Conservation (phyloP, 1,140 invertebrate genomes). For the Calephelis virginiensis region DNA sequence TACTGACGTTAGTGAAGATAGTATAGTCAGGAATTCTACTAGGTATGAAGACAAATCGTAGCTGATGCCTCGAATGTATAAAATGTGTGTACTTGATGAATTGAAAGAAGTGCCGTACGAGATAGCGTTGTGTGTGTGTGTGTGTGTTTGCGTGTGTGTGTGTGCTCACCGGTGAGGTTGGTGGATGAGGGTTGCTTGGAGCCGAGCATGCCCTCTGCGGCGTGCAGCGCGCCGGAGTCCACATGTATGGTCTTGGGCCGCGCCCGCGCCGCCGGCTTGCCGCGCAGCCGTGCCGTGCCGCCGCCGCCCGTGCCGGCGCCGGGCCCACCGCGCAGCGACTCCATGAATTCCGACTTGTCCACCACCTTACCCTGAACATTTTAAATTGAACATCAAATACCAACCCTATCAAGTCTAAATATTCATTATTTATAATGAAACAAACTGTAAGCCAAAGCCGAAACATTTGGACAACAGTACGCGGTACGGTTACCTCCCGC, state of each 20-base stretch:
- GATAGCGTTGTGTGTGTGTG: too few species aligned
- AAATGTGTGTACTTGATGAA: too few species aligned
- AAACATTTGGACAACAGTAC: too few species aligned
- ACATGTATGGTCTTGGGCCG: conserved; percentile 93
- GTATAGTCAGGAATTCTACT: too few species aligned
- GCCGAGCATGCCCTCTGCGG: conserved; percentile 86
- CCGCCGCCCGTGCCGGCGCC: conserved; percentile 36
- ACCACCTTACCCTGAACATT: conserved; percentile 83
- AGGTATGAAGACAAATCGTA: too few species aligned
- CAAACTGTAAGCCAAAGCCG: too few species aligned
- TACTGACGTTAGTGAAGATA: too few species aligned
- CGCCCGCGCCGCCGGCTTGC: conserved; percentile 74
- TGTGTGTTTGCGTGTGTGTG: too few species aligned
- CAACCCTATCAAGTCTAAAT: too few species aligned
- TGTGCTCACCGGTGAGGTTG: conserved; percentile 85
- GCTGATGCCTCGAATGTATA: too few species aligned
- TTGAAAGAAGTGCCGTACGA: too few species aligned
- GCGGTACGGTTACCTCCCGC: conserved; percentile 82
- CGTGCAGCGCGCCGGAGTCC: conserved; percentile 86
- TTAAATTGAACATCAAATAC: not conserved
- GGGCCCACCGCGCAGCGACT: conserved; percentile 76
- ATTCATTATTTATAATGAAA: too few species aligned
- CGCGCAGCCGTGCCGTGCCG: conserved; percentile 52
- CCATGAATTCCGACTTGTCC: conserved; percentile 84
- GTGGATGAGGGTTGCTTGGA: conserved; percentile 90